Evolutionary conservation across 2,888 invertebrate genomes (phyloP).

Genomic region (Sesamia inferens): DNA sequence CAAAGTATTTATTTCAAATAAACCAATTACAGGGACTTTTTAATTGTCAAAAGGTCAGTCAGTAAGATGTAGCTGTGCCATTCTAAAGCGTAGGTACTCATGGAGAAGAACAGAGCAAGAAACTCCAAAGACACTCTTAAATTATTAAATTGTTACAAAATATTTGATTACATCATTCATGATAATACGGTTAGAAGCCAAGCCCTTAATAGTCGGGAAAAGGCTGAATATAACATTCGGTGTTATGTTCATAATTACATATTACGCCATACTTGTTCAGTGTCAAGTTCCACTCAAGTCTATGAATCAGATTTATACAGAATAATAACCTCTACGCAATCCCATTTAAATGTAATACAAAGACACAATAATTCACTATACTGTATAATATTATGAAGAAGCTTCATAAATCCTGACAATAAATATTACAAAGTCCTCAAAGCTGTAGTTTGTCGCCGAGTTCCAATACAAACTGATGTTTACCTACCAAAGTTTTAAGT

Average conservation of each 20-base stretch:
- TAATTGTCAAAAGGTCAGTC: no score
- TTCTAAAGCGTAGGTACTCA: no score
- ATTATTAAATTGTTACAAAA: no score
- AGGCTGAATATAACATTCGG: not conserved
- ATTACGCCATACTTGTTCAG: not conserved
- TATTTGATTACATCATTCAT: no score
- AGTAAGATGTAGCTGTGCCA: no score
- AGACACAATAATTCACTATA: not conserved
- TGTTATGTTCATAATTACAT: not conserved
- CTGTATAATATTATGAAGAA: not conserved
- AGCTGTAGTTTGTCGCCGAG: conserved; percentile 1
- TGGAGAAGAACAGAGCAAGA: no score
- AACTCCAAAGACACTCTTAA: no score
- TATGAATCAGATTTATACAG: not conserved
- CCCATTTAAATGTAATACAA: conserved; percentile 2
- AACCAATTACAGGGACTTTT: no score
- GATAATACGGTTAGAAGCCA: not conserved
- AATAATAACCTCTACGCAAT: conserved; percentile 5
- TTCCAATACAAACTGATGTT: conserved; percentile 7
- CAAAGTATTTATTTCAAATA: no score
- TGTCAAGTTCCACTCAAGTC: conserved; percentile 9
- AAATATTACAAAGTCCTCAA: not conserved
- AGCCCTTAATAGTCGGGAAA: not conserved
- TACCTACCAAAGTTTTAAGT: conserved; percentile 26
- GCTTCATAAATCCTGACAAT: not conserved